These are phyloP conservation scores for Alethe diademata DNA, from an alignment of 2,113 vertebrate genomes.

Conservation along the genomic window DNA sequence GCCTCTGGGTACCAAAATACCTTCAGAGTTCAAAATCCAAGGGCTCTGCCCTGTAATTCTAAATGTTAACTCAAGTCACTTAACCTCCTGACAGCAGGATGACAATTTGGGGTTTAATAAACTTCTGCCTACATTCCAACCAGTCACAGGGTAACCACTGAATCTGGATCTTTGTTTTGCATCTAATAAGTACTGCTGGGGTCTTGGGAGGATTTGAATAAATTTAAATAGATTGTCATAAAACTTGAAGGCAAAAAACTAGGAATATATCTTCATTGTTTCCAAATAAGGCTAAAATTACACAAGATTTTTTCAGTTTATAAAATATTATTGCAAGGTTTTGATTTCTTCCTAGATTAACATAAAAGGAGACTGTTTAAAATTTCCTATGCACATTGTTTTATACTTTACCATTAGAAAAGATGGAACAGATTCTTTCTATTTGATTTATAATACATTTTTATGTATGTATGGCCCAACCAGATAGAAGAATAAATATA, in stretches of 20 bases:
- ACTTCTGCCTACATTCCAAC: background rate
- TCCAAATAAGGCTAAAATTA: background rate
- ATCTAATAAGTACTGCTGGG: background rate
- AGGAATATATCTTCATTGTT: background rate
- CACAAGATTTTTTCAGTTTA: background rate
- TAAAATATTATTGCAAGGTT: background rate
- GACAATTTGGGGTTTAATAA: background rate
- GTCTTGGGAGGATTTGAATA: background rate
- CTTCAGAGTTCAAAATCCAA: background rate
- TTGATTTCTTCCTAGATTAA: background rate
- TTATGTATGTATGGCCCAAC: background rate
- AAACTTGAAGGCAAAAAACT: background rate
- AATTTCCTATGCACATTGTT: accelerated
- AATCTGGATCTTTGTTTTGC: background rate
- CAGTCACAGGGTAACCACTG: background rate
- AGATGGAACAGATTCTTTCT: background rate
- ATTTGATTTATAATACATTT: background rate
- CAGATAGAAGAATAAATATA: background rate
- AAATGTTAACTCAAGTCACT: background rate
- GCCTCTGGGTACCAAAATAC: background rate
- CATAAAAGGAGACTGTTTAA: background rate
- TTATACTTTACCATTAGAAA: background rate
- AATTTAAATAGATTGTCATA: background rate
- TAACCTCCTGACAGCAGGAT: background rate
- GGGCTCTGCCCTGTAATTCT: background rate